Evolutionary conservation across 2,888 invertebrate genomes (phyloP).

Genomic region (Pteria penguin): DNA sequence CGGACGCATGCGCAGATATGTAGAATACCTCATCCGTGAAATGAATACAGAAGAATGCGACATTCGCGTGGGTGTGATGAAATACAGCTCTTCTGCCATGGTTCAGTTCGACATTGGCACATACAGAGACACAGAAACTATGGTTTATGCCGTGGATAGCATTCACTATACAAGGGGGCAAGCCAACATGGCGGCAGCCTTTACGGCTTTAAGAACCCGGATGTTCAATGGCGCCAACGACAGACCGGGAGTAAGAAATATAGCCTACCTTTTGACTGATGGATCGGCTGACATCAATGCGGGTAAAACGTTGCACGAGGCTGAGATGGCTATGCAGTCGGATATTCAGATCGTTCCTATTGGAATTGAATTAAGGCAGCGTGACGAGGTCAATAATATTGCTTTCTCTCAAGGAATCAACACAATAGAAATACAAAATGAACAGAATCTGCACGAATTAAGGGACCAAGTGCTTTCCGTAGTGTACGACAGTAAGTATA

Average conservation of each 20-base stretch:
- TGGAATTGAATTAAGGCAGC: conserved; percentile 66
- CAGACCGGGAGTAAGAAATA: conserved; percentile 67
- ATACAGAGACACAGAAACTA: conserved; percentile 61
- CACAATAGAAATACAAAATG: conserved; percentile 58
- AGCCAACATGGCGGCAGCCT: conserved; percentile 75
- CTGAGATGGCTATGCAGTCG: conserved; percentile 68
- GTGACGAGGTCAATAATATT: conserved; percentile 68
- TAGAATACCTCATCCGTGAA: conserved; percentile 68
- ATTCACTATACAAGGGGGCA: conserved; percentile 69
- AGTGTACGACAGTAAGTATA: conserved; percentile 49
- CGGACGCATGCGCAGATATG: conserved; percentile 68
- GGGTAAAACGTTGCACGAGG: conserved; percentile 69
- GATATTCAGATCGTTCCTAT: conserved; percentile 74
- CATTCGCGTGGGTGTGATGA: conserved; percentile 71
- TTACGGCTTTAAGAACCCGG: conserved; percentile 59
- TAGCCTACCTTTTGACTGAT: conserved; percentile 74
- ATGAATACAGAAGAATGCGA: conserved; percentile 70
- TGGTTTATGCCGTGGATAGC: conserved; percentile 60
- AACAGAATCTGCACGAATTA: conserved; percentile 47
- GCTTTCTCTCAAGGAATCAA: conserved; percentile 65
- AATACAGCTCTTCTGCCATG: conserved; percentile 75
- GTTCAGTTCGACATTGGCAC: conserved; percentile 69
- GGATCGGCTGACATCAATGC: conserved; percentile 70
- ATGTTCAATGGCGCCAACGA: conserved; percentile 72
- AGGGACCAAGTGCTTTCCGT: conserved; percentile 54